Conservation (phyloP, 1,140 invertebrate species). For the Drosophila leontia region DNA sequence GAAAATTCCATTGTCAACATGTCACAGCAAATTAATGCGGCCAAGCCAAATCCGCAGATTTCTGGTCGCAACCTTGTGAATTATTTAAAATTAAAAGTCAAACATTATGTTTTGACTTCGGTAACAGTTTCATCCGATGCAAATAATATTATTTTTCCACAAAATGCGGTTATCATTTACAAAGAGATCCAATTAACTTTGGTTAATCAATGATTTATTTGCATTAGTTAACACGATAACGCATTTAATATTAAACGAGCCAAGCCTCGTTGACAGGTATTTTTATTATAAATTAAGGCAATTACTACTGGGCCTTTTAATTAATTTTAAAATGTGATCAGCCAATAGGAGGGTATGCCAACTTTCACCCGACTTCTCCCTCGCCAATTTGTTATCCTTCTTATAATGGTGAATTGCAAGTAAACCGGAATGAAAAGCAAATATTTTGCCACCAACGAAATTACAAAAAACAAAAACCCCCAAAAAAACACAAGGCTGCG, state of each 20-base stretch:
- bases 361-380: background rate
- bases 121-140: background rate
- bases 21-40: slow-evolving; percentile 46
- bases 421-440: slow-evolving; percentile 74
- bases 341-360: background rate
- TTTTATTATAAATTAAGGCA: background rate
- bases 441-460: slow-evolving; percentile 55
- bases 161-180: background rate
- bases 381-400: slow-evolving; percentile 41
- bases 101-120: slow-evolving; percentile 21
- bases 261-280: background rate
- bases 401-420: slow-evolving; percentile 63
- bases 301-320: background rate
- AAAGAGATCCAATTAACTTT: slow-evolving; percentile 12
- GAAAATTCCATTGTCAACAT: slow-evolving; percentile 53
- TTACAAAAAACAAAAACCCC: slow-evolving; percentile 18
- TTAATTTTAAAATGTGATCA: background rate
- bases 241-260: background rate
- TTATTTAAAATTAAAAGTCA: slow-evolving; percentile 45
- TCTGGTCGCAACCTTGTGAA: slow-evolving; percentile 40
- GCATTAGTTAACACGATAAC: slow-evolving; percentile 21
- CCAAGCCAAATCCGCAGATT: slow-evolving; percentile 40
- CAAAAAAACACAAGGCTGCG: slow-evolving; percentile 22
- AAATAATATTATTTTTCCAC: background rate
- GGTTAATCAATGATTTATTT: slow-evolving; percentile 24